Percentiles rank a stretch among this genome's conserved stretches.
These are phyloP conservation scores for Hirtodrosophila alboralis DNA, from an alignment of 2,888 invertebrate species.

Conservation along the genomic window DNA sequence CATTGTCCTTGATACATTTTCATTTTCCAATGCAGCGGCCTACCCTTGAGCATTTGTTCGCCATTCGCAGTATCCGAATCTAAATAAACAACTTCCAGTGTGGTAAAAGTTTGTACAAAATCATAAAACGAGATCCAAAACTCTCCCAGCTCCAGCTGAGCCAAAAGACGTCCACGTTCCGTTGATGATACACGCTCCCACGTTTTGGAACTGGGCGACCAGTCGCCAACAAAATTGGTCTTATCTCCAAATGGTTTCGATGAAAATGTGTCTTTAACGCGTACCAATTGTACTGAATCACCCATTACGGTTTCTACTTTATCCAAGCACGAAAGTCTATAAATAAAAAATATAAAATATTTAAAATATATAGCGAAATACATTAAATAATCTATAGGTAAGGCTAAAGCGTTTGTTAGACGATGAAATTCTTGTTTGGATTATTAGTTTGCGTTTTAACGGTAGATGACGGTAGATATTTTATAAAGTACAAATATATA, in stretches of 20 bases:
- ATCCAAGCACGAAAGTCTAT: slow-evolving; percentile 80
- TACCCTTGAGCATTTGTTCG: slow-evolving; percentile 91
- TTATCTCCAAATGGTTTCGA: slow-evolving; percentile 85
- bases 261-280: slow-evolving; percentile 89
- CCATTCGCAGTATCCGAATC: slow-evolving; percentile 94
- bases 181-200: slow-evolving; percentile 91
- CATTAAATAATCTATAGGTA: neutral
- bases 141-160: slow-evolving; percentile 88
- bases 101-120: slow-evolving; percentile 92
- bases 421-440: no score
- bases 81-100: slow-evolving; percentile 93
- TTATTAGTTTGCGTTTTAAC: no score
- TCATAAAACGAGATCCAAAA: slow-evolving; percentile 94
- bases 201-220: slow-evolving; percentile 88
- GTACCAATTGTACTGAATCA: slow-evolving; percentile 89
- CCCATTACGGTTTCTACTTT: slow-evolving; percentile 89
- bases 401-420: no score
- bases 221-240: slow-evolving; percentile 89
- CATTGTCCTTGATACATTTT: slow-evolving; percentile 93
- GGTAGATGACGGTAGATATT: no score
- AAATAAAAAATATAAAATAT: slow-evolving; percentile 9
- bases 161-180: slow-evolving; percentile 89
- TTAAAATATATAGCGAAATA: no score
- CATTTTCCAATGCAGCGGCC: slow-evolving; percentile 93
- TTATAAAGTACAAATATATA: no score